Evolutionary conservation across 2,888 invertebrate genomes (phyloP), one percentile per base, ranked within the genome.

Genomic region (Ectobius pallidus): DNA sequence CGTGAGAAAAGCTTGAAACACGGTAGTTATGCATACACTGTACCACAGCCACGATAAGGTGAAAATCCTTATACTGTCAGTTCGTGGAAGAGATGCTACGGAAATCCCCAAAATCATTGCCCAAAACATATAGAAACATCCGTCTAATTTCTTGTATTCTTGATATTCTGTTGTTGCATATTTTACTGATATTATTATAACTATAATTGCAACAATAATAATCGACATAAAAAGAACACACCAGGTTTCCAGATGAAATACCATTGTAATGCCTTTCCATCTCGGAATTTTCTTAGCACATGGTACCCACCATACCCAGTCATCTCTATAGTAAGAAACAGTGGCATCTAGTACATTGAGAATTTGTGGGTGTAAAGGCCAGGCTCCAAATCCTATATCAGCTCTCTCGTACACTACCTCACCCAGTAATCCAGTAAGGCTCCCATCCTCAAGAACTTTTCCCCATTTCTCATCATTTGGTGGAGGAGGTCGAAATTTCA

Each of bases 221-320:
- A n/a, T n/a, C n/a, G n/a, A n/a, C n/a, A n/a, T n/a, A n/a, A n/a
- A n/a, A n/a, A n/a, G n/a, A n/a, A n/a, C n/a, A n/a, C n/a, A n/a
- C 65, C 65, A 65, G 4, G 46, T 46, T 27, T 25, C 16, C 44
- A 34, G 46, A 22, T 20, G 30, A 30, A 65, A 65, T 0, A 65
- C 65, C 27, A 65, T 46, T 16, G 30, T n/a, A 11, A 65, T 46
- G 11, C 65, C 39, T n/a, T 46, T 46, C 65, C 65, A 65, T 2
- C 46, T 44, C 1, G 65, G 65, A 0, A 46, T 25, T 18, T 46
- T 25, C 20, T 65, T 65, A 46, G 65, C 65, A 27, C 65, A 65
- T 3, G 65, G 65, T 4, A 65, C 65, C 65, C 65, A 65, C 65
- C 65, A 65, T 2, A 65, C 46, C 65, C 65, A 65, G 7, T 39